Base-by-base conservation (phyloP, 2,797 vertebrate genomes). In the Anabas testudineus region DNA sequence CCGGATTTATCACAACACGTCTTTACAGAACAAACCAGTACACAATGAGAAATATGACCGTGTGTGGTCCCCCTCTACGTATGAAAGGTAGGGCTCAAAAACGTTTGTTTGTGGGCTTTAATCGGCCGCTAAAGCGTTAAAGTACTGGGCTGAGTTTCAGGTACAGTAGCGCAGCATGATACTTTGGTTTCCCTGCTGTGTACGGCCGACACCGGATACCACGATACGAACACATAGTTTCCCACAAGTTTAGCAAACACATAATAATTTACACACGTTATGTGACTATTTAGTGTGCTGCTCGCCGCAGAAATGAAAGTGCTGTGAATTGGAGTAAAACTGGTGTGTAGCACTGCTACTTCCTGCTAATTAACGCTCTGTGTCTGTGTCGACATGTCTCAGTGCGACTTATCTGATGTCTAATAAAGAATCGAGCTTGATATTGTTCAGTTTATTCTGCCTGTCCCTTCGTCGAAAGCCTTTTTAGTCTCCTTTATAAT, bases 1-100 rank as follows among this genome's bases (percentile, higher is more conserved):
- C 72, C 93, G 96, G 26, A 95, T 96, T 81, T 96, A 96, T 71
- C 64, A 94, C 7, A 91, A 96, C 82, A 74, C 87, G n/a, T 90
- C 85, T 57, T 87, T 96, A 47, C 86, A 85, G 67, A 96, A 94
- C 80, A 95, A 94, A 83, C 91, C 95, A 0, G 95, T 97, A 1
- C 93, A 91, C 47, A 93, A 83, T 57, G 93, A 94, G 49, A 93
- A 21, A 49, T 24, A 93, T 47, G 76, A 58, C 0, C 56, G 83
- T 0, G 73, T 58, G 2, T 96, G 95, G 95, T 80, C 86, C 18
- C 93, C 94, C 0, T 68, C 90, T 3, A 14, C 67, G 0, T 91
- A 92, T 61, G 93, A 95, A 57, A 92, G 95, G 96, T 96, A 93
- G 41, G 84, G 5, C 12, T 7, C 10, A 10, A 13, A 28, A 8